A percentile compares a stretch with the other conserved stretches of the same genome.
These are phyloP conservation scores for Cygnus atratus DNA, from an alignment of 2,113 vertebrate genomes.

Conservation along the genomic window DNA sequence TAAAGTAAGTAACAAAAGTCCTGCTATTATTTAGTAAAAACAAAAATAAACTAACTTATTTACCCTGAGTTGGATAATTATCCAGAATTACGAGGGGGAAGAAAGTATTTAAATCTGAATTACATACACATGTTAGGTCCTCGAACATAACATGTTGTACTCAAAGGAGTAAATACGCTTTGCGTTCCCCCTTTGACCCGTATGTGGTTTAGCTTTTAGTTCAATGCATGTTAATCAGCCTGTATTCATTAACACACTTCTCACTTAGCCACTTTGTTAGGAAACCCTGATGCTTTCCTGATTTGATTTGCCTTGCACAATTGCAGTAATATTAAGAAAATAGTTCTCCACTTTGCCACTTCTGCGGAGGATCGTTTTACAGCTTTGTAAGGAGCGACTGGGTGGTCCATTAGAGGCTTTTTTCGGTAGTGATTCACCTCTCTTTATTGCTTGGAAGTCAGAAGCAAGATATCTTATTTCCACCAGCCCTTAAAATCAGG, in stretches of 20 bases:
- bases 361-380: background rate
- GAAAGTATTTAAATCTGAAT: background rate
- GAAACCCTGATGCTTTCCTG: background rate
- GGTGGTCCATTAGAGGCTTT: conserved; percentile 37
- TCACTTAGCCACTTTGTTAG: background rate
- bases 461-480: conserved; percentile 51
- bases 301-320: background rate
- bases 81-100: background rate
- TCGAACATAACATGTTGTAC: background rate
- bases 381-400: conserved; percentile 7
- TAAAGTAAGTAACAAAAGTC: background rate
- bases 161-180: background rate
- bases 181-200: background rate
- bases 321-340: background rate
- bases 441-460: conserved; percentile 53
- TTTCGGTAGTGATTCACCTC: conserved; percentile 53
- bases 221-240: conserved; percentile 17
- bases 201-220: background rate
- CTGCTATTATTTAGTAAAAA: background rate
- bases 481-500: conserved; percentile 45
- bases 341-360: background rate
- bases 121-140: background rate
- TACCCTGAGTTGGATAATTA: background rate
- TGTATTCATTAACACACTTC: conserved; percentile 5
- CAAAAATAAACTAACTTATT: background rate